These are phyloP conservation scores for Oxycera nigricornis DNA, from an alignment of 2,888 invertebrate species.

Conservation along the genomic window DNA sequence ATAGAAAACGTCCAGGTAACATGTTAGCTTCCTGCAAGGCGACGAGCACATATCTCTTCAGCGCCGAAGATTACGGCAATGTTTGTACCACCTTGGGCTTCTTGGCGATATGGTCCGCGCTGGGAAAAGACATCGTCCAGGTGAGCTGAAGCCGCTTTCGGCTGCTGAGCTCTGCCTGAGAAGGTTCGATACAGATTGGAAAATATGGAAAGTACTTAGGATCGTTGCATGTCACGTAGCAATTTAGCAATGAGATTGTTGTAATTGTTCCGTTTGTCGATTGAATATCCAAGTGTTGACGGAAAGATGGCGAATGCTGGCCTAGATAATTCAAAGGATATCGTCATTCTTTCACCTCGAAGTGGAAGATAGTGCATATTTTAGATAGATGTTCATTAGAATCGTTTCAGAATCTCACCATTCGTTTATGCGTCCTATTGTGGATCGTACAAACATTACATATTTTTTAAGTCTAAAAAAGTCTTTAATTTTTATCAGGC, in stretches of 20 bases:
- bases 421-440: too few relatives aligned
- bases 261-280: not conserved
- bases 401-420: too few relatives aligned
- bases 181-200: not conserved
- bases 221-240: slow-evolving; percentile 18
- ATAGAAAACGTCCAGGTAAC: not conserved
- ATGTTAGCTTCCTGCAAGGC: not conserved
- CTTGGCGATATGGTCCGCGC: not conserved
- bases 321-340: too few relatives aligned
- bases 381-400: too few relatives aligned
- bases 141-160: not conserved
- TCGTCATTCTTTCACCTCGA: too few relatives aligned
- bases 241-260: slow-evolving; percentile 2
- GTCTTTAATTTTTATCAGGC: too few relatives aligned
- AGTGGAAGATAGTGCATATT: too few relatives aligned
- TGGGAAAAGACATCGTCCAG: not conserved
- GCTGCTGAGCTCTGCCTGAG: not conserved
- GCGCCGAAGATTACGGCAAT: not conserved
- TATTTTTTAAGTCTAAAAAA: too few relatives aligned
- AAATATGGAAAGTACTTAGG: slow-evolving; percentile 11
- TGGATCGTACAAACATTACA: too few relatives aligned
- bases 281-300: not conserved
- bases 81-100: not conserved
- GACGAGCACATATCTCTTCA: not conserved
- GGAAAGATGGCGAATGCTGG: too few relatives aligned